These are phyloP conservation scores for Gymnopithys bicolor DNA, from an alignment of 2,797 vertebrate species.

Conservation along the genomic window DNA sequence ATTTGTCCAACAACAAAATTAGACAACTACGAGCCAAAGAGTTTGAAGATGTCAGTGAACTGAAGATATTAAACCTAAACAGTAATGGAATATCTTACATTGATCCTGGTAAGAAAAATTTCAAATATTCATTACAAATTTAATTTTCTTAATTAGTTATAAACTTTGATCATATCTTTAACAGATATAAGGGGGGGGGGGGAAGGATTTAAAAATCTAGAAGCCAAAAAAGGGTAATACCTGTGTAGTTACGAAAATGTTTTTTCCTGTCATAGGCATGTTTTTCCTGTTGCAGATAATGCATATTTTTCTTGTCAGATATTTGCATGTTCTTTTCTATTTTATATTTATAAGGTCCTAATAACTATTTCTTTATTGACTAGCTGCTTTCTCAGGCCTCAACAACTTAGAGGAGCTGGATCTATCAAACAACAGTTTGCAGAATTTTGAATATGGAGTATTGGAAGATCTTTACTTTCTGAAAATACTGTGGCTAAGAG, in stretches of 20 bases:
- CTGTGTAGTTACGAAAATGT: neutral
- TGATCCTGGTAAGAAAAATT: slow-evolving; percentile 84
- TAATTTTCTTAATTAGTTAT: neutral
- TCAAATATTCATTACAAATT: neutral
- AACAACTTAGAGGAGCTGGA: slow-evolving; percentile 91
- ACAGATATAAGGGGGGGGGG: neutral
- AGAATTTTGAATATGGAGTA: slow-evolving; percentile 91
- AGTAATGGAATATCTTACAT: slow-evolving; percentile 88
- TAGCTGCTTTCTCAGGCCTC: slow-evolving; percentile 92
- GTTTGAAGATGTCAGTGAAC: slow-evolving; percentile 89
- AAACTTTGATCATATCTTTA: neutral
- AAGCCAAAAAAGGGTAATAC: neutral
- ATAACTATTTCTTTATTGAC: slow-evolving; percentile 35
- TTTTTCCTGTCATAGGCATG: neutral
- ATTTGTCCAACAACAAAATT: slow-evolving; percentile 92
- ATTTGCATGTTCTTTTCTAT: neutral
- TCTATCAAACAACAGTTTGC: slow-evolving; percentile 93
- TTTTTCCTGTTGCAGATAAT: neutral
- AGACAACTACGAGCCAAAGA: slow-evolving; percentile 87
- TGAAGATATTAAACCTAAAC: slow-evolving; percentile 93
- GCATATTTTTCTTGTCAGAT: neutral
- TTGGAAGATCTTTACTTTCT: slow-evolving; percentile 96
- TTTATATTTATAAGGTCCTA: neutral
- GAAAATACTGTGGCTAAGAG: slow-evolving; percentile 85
- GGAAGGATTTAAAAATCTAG: neutral